Base-by-base conservation (phyloP, 2,797 vertebrate species). In the Sebastes wilsoni region DNA sequence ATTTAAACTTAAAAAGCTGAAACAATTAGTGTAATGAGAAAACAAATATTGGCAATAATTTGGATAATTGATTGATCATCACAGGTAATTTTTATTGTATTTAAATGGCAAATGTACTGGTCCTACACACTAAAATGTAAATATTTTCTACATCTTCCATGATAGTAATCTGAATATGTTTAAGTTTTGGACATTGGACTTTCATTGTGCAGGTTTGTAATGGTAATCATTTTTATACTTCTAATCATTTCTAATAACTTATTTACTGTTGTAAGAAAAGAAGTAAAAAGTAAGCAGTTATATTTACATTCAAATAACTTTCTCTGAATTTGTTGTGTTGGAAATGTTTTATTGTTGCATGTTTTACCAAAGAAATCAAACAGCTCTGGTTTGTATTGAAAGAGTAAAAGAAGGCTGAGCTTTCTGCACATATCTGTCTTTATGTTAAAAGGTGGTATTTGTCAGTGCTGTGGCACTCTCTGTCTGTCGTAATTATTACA, bases 401-500 rank as follows among this genome's bases (percentile, higher is more conserved):
- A 64, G 46, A 64, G 60, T 49, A n/a, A 72, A 67, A 79, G 22
- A 79, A 79, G 55, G 14, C 66, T 54, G 18, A 54, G 75, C 60
- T 76, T 18, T 82, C 58, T 73, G 28, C 54, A 68, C 69, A 70
- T 70, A 16, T 83, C 62, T 83, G 38, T 75, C 69, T 78, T 69
- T 81, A 28, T 70, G 73, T 66, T 84, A 52, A 79, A 82, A 34
- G 27, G 36, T 32, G 10, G 46, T 11, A 75, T 65, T 8, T 82
- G 76, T 82, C 79, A 76, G 25, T 8, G 58, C 65, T 18, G 60
- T 65, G 73, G 46, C 58, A 4, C 55, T 68, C 38, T 60, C 62
- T 16, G 5, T 69, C 84, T 79, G 61, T 72, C 9, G 16, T 76
- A 76, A 84, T 87, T 83, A 79, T 79, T 77, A 14, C 23, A 79